Evolutionary conservation across 2,113 vertebrate genomes (phyloP), one percentile per base, ranked within the genome.

Genomic region (Poeciliopsis turrubarensis): DNA sequence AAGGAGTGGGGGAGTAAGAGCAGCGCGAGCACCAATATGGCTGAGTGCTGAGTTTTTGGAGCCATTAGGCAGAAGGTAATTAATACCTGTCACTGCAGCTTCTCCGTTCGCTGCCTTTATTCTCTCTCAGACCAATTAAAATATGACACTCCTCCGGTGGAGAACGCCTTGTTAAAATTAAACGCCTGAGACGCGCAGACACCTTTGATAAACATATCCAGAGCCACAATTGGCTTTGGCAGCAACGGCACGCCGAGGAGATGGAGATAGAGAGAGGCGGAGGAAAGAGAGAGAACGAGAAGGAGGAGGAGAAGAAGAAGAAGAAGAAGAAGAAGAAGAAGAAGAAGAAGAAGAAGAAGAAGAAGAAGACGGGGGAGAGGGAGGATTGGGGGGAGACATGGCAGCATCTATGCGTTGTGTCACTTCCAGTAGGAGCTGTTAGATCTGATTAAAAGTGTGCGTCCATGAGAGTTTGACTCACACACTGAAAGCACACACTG

Each of bases 181-280:
- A 89, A 85, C 82, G 75, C 75, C 84, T 66, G 73, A 87, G 87
- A 91, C 66, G 65, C 82, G 64, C 77, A 80, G 87, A 92, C 90
- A 91, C 89, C 86, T 92, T 87, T 89, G 89, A 90, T 89, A 91
- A 90, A 92, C 89, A 92, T 84, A 81, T 82, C 75, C 81, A 78
- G 72, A 73, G 72, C 92, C 94, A 94, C 95, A 93, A 93, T 95
- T 95, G 95, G 94, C 84, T 88, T 77, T 88, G 92, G 88, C 90
- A 92, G 83, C 80, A 10, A 73, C 34, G 61, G 68, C 67, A 76
- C 65, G 80, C 77, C 63, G 69, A 70, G 75, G 61, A 47, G 75
- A 86, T 30, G 44, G 47, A 19, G 70, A 61, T 25, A 25, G 11
- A 17, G n/a, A n/a, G n/a, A n/a, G n/a, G 29, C 17, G 29, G 60